Evolutionary conservation across 2,113 vertebrate genomes (phyloP).

Genomic region (Ivindomyrus marchei): DNA sequence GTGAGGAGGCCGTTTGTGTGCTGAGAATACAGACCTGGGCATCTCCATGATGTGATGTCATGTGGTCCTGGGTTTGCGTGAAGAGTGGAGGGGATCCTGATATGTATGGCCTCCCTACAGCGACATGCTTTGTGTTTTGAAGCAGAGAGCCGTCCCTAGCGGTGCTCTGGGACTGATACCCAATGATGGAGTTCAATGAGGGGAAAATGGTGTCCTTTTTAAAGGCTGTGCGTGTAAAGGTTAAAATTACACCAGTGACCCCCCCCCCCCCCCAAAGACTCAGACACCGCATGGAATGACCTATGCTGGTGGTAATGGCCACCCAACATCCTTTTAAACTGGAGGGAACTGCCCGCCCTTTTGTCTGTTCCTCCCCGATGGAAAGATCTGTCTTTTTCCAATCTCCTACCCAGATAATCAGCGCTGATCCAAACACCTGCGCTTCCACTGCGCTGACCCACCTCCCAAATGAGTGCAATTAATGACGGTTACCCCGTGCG

Average conservation of each 20-base stretch:
- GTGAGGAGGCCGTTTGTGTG: background rate
- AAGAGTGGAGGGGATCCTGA: background rate
- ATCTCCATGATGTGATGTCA: background rate
- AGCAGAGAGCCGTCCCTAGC: background rate
- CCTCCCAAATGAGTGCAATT: constrained; percentile 36
- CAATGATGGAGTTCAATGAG: background rate
- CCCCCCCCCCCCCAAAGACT: background rate
- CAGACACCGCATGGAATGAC: constrained; percentile 23
- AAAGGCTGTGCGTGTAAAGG: constrained; percentile 49
- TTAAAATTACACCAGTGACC: constrained; percentile 18
- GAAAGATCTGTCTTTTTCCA: constrained; percentile 43
- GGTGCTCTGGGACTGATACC: background rate
- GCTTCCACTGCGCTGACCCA: constrained; percentile 32
- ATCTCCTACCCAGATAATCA: constrained; percentile 40
- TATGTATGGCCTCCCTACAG: background rate
- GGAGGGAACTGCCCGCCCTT: constrained; percentile 26
- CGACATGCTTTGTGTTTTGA: background rate
- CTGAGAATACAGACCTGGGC: background rate
- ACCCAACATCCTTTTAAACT: constrained; percentile 36
- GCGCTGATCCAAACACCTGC: constrained; percentile 41
- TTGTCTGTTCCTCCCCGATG: constrained; percentile 20
- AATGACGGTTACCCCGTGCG: constrained; percentile 42
- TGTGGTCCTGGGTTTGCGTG: background rate
- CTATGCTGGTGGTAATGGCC: constrained; percentile 18
- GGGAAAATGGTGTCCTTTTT: constrained; percentile 40